These are phyloP conservation scores for Drosophila meridiana DNA, from an alignment of 2,888 invertebrate species.

Conservation along the genomic window DNA sequence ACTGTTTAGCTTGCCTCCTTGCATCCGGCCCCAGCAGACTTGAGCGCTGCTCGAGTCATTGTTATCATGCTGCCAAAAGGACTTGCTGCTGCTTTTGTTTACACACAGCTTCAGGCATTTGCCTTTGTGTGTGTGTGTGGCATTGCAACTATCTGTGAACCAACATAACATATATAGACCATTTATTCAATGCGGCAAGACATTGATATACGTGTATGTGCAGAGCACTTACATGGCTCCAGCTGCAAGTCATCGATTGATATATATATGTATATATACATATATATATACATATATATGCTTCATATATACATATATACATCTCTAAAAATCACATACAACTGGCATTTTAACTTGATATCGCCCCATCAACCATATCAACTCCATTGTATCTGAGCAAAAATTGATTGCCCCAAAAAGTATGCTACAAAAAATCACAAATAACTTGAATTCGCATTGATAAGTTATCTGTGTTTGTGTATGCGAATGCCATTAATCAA, in stretches of 20 bases:
- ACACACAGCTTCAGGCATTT: slow-evolving; percentile 60
- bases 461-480: slow-evolving; percentile 15
- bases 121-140: slow-evolving; percentile 12
- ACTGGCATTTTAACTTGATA: not conserved
- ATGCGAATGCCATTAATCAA: slow-evolving; percentile 53
- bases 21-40: slow-evolving; percentile 13
- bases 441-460: slow-evolving; percentile 15
- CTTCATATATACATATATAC: not conserved
- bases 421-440: slow-evolving; percentile 25
- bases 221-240: slow-evolving; percentile 30
- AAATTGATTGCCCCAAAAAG: slow-evolving; percentile 5
- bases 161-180: slow-evolving; percentile 18
- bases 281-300: not conserved
- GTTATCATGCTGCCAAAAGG: slow-evolving; percentile 48
- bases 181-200: slow-evolving; percentile 47
- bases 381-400: not conserved
- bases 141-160: slow-evolving; percentile 13
- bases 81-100: slow-evolving; percentile 60
- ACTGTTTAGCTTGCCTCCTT: slow-evolving; percentile 35
- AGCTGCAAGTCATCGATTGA: slow-evolving; percentile 41
- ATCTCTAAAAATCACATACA: not conserved
- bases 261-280: not conserved
- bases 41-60: slow-evolving; percentile 37
- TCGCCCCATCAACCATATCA: not conserved
- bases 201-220: slow-evolving; percentile 44